phyloP scores from a whole-genome alignment of 1,140 invertebrate genomes.

The Melitaea cinxia region DNA sequence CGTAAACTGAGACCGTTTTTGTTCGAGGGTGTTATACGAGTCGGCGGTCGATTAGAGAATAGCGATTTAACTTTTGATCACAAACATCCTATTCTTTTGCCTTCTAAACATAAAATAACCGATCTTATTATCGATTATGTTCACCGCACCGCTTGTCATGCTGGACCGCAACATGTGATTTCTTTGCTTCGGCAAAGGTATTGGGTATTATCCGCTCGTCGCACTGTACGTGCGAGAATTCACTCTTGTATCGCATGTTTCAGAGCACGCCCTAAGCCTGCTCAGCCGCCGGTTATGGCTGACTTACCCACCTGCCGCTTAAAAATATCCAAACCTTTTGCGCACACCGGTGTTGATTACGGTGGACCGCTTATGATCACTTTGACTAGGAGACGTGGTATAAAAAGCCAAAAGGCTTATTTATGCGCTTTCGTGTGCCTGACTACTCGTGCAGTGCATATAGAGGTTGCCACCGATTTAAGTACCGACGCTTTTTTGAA shows the following conservation, averaged over 20 bases:
- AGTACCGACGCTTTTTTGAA: conserved; percentile 12
- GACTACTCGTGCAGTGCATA: conserved; percentile 6
- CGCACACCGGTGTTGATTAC: background rate
- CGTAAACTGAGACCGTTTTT: background rate
- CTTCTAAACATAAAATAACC: background rate
- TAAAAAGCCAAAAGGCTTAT: background rate
- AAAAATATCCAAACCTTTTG: background rate
- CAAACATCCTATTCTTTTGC: background rate
- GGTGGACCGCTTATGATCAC: background rate
- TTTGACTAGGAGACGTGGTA: too few relatives aligned
- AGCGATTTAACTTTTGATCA: conserved; percentile 6
- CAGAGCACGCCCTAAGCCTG: background rate
- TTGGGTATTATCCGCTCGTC: background rate
- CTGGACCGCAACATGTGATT: background rate
- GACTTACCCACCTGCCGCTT: background rate
- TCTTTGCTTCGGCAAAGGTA: background rate
- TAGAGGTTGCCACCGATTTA: conserved; percentile 7
- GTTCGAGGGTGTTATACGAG: background rate
- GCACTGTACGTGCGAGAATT: background rate
- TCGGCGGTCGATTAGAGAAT: background rate
- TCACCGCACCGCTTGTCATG: background rate
- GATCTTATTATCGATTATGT: background rate
- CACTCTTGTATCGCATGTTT: background rate
- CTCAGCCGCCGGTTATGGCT: background rate
- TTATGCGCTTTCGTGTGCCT: background rate